Conservation (phyloP, 2,113 vertebrate species). For the Peromyscus polionotus region DNA sequence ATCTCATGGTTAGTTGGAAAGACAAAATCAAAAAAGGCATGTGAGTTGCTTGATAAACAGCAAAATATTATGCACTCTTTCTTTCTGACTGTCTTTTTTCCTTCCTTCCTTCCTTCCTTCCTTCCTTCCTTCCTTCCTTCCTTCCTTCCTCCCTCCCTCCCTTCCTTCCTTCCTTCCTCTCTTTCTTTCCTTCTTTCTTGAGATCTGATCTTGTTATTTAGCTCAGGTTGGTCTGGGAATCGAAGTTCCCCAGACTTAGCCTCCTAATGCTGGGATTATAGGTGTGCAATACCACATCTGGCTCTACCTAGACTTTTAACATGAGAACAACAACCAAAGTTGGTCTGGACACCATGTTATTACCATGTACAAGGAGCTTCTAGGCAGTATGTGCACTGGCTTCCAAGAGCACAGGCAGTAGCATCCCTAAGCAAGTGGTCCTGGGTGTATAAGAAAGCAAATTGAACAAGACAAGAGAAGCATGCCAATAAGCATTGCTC, state of each 20-base stretch:
- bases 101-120: background rate
- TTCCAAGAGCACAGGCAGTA: background rate
- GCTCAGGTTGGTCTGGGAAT: no score
- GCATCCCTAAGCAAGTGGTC: background rate
- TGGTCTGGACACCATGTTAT: background rate
- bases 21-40: background rate
- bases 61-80: background rate
- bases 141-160: fast-evolving
- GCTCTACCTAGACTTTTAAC: no score
- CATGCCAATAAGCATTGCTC: background rate
- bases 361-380: background rate
- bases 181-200: no score
- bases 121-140: no score
- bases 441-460: background rate
- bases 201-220: no score
- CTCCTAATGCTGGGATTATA: no score
- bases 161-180: background rate
- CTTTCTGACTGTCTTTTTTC: no score
- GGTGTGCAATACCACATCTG: no score
- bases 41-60: background rate
- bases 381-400: background rate
- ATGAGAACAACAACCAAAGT: background rate
- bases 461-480: background rate
- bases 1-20: background rate
- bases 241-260: no score